Conservation (phyloP, 2,888 invertebrate genomes). For the Agapostemon virescens region DNA sequence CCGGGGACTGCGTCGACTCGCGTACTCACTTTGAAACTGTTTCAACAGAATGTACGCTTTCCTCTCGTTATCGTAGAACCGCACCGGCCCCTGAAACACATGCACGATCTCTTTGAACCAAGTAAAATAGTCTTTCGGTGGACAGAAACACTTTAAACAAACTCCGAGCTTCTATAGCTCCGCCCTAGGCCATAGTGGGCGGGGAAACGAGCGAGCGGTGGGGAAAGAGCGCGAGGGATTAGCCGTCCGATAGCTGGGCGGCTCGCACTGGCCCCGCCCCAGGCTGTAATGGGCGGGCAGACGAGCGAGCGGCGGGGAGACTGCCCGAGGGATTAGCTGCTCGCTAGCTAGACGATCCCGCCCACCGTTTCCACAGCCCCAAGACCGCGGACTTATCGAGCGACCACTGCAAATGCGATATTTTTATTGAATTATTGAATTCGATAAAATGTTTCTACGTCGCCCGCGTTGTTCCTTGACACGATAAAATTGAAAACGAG, state of each 20-base stretch:
- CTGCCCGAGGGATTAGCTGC: too few species aligned
- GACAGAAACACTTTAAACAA: background rate
- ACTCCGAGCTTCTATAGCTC: background rate
- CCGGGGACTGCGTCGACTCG: background rate
- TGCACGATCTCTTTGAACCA: background rate
- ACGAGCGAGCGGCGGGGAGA: too few species aligned
- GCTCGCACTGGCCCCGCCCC: too few species aligned
- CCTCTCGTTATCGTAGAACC: constrained; percentile 96
- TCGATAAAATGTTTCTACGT: too few species aligned
- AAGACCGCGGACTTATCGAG: background rate
- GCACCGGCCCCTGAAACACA: constrained; percentile 88
- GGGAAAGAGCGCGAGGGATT: background rate
- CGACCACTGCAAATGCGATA: background rate
- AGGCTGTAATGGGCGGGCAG: too few species aligned
- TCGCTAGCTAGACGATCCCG: background rate
- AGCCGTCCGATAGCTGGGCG: background rate
- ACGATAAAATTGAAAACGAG: background rate
- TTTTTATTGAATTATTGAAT: too few species aligned
- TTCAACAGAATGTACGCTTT: constrained; percentile 96
- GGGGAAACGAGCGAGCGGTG: background rate
- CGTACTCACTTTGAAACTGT: constrained; percentile 90
- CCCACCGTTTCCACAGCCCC: background rate
- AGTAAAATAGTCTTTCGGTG: background rate
- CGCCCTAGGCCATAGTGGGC: background rate
- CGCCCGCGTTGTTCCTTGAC: background rate